A percentile compares a stretch with the other conserved stretches of the same genome.
Evolutionary conservation across 1,140 invertebrate genomes (phyloP).

Genomic region (Lordiphosa clarofinis): DNA sequence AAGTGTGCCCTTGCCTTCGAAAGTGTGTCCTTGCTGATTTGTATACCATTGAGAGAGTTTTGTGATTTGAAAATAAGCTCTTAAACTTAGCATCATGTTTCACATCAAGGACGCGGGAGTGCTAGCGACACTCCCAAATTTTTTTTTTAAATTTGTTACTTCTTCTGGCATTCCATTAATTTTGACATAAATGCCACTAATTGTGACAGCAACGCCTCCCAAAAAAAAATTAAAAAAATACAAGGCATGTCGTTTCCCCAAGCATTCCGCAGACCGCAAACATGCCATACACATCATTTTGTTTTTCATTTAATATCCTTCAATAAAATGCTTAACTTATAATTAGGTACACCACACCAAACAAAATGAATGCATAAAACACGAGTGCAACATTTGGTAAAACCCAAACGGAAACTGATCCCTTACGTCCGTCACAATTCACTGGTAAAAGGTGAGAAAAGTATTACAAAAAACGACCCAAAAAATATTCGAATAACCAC

Average conservation of each 20-base stretch:
- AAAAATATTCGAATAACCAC: constrained; percentile 37
- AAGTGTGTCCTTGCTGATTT: no score
- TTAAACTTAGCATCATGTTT: no score
- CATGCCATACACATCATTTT: constrained; percentile 33
- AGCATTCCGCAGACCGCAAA: constrained; percentile 39
- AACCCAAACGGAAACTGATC: no score
- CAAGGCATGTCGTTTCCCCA: constrained; percentile 1
- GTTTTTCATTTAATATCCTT: constrained; percentile 31
- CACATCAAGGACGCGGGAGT: no score
- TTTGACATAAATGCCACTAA: constrained; percentile 53
- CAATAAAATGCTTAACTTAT: constrained; percentile 39
- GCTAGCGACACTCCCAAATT: no score
- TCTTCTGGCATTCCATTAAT: constrained; percentile 4
- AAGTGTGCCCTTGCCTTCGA: no score
- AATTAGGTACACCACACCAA: constrained; percentile 38
- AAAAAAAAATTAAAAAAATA: no score
- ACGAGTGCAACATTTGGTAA: constrained; percentile 3
- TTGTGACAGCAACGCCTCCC: constrained; percentile 44
- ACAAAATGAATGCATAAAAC: constrained; percentile 25
- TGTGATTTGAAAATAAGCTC: no score
- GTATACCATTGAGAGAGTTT: no score
- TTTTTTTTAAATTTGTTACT: background rate
- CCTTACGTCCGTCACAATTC: constrained; percentile 15
- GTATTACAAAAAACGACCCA: constrained; percentile 41
- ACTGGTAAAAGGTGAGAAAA: constrained; percentile 63